Evolutionary conservation across 1,140 invertebrate genomes (phyloP).

Genomic region (Eumeta japonica): DNA sequence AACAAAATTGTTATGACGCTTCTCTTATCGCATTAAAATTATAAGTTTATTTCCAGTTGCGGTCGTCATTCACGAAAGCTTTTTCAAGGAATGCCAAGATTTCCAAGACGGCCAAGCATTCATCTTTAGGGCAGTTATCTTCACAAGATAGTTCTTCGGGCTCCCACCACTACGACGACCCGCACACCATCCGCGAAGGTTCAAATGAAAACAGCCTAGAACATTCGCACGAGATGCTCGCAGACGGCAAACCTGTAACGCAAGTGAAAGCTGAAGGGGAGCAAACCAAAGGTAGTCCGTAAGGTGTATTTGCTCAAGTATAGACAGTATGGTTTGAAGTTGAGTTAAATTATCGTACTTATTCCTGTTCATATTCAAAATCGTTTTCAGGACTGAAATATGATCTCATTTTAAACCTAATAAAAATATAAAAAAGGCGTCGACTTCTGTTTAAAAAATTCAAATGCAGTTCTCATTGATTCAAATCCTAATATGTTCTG

Average conservation of each 20-base stretch:
- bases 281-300: slow-evolving; percentile 47
- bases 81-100: slow-evolving; percentile 81
- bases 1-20: too few species aligned
- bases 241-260: slow-evolving; percentile 24
- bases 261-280: neutral
- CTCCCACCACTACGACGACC: slow-evolving; percentile 49
- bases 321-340: too few species aligned
- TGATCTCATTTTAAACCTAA: too few species aligned
- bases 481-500: too few species aligned
- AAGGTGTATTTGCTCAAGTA: too few species aligned
- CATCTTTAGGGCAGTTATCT: slow-evolving; percentile 53
- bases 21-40: neutral
- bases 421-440: too few species aligned
- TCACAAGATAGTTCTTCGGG: slow-evolving; percentile 51
- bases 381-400: too few species aligned
- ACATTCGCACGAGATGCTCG: slow-evolving; percentile 49
- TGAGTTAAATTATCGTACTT: too few species aligned
- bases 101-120: slow-evolving; percentile 64
- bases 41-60: slow-evolving; percentile 63
- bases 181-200: slow-evolving; percentile 51
- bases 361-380: too few species aligned
- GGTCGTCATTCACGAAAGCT: slow-evolving; percentile 97
- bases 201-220: slow-evolving; percentile 57
- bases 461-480: too few species aligned
- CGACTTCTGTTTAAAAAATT: too few species aligned